A percentile compares a stretch with the other conserved stretches of the same genome.
Evolutionary conservation across 2,113 vertebrate genomes (phyloP).

Genomic region (Garra rufa): DNA sequence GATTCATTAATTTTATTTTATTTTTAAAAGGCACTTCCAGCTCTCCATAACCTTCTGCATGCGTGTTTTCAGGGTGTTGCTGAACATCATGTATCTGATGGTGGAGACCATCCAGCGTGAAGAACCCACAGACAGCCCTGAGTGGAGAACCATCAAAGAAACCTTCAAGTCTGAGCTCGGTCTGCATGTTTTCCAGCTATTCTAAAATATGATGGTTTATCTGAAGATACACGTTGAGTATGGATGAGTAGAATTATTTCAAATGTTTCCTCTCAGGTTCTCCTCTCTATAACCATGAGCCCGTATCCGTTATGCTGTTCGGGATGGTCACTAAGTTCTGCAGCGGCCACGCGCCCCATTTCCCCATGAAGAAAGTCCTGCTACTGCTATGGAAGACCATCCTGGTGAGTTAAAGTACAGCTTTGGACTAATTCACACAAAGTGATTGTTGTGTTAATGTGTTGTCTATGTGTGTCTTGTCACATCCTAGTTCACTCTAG

Average conservation of each 20-base stretch:
- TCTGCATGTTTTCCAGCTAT: constrained; percentile 61
- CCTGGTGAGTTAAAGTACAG: constrained; percentile 77
- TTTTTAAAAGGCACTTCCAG: background rate
- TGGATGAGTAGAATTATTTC: constrained; percentile 58
- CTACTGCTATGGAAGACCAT: constrained; percentile 94
- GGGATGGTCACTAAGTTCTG: constrained; percentile 98
- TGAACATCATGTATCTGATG: constrained; percentile 98
- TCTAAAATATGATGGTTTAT: background rate
- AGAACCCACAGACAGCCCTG: constrained; percentile 84
- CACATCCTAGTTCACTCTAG: constrained; percentile 86
- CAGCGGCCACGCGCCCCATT: constrained; percentile 95
- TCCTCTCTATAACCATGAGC: constrained; percentile 90
- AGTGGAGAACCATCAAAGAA: constrained; percentile 90
- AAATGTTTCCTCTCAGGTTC: constrained; percentile 76
- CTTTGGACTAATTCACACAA: too few relatives aligned
- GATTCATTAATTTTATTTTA: too few relatives aligned
- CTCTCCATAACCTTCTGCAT: background rate
- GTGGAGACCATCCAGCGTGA: constrained; percentile 94
- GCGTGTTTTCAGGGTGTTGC: constrained; percentile 82
- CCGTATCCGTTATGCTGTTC: constrained; percentile 95
- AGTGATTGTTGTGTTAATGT: background rate
- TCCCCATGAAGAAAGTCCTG: constrained; percentile 97
- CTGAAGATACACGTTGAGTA: constrained; percentile 37
- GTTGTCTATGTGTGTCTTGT: constrained; percentile 3
- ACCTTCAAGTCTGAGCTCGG: constrained; percentile 93